phyloP scores from a whole-genome alignment of 2,113 vertebrate species.

The Opisthocomus hoazin region DNA sequence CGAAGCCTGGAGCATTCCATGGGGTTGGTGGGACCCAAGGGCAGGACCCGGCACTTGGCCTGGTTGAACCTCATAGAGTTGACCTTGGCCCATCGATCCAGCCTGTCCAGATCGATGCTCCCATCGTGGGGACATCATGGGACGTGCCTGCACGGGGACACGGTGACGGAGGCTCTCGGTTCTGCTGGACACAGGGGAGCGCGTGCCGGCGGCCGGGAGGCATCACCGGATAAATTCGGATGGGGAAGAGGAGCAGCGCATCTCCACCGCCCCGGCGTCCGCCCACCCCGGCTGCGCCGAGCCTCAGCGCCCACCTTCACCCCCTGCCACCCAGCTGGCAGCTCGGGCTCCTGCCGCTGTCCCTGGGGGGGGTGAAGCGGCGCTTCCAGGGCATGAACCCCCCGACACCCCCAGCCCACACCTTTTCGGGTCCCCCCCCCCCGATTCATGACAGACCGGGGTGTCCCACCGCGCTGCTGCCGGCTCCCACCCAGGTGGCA shows the following conservation, averaged over 20 bases:
- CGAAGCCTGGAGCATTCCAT: too few relatives aligned
- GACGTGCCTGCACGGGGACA: neutral
- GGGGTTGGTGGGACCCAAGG: too few relatives aligned
- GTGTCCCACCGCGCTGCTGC: neutral
- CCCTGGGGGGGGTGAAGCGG: neutral
- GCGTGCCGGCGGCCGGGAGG: neutral
- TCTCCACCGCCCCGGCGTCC: neutral
- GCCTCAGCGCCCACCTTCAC: neutral
- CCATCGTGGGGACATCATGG: neutral
- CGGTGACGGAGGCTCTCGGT: neutral
- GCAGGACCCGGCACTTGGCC: too few relatives aligned
- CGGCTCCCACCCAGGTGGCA: neutral
- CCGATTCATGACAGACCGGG: fast-evolving
- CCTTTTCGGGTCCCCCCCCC: neutral
- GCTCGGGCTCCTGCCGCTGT: neutral
- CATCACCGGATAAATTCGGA: neutral
- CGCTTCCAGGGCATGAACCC: neutral
- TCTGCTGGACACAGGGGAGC: too few relatives aligned
- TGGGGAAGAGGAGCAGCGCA: neutral
- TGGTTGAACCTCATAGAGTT: too few relatives aligned
- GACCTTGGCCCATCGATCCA: too few relatives aligned
- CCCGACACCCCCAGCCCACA: fast-evolving
- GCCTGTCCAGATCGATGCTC: too few relatives aligned
- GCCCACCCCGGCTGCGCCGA: neutral
- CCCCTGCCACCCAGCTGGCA: neutral